Percentiles rank a stretch among this genome's conserved stretches.
These are phyloP conservation scores for Ptychobarbus kaznakovi DNA, from an alignment of 2,797 vertebrate genomes.

Conservation along the genomic window DNA sequence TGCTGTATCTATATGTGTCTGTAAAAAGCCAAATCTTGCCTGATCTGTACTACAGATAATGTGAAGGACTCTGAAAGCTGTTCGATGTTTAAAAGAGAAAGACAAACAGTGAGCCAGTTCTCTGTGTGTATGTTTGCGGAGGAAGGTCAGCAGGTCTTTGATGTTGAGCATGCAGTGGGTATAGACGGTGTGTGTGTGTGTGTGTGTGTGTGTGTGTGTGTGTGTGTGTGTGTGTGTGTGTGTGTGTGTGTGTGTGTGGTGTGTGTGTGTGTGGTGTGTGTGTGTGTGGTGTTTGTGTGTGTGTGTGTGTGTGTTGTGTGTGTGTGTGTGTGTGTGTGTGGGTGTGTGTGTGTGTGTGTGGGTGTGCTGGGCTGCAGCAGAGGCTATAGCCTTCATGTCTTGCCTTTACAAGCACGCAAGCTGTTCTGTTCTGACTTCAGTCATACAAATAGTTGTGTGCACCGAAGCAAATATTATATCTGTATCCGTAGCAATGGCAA, in stretches of 20 bases:
- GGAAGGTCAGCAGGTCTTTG: slow-evolving; percentile 48
- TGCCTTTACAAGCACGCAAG: slow-evolving; percentile 47
- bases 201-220: slow-evolving; percentile 42
- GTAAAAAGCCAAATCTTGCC: slow-evolving; percentile 5
- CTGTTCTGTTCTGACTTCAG: neutral
- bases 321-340: slow-evolving; percentile 30
- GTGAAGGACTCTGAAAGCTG: slow-evolving; percentile 2
- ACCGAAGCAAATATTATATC: neutral
- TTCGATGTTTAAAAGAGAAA: slow-evolving; percentile 6
- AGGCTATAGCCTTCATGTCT: slow-evolving; percentile 55
- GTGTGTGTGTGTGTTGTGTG: no score
- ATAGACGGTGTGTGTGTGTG: slow-evolving; percentile 44
- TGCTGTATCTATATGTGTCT: slow-evolving; percentile 28
- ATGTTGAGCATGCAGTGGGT: slow-evolving; percentile 54
- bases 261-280: slow-evolving; percentile 33
- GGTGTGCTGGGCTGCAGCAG: slow-evolving; percentile 40
- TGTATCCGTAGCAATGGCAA: neutral
- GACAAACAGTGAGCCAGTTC: slow-evolving; percentile 15
- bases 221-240: no score
- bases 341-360: slow-evolving; percentile 21
- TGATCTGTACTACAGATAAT: neutral
- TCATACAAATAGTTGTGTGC: neutral
- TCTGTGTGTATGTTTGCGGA: slow-evolving; percentile 39
- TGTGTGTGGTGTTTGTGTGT: slow-evolving; percentile 4
- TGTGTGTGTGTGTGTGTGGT: neutral